These are phyloP conservation scores for Erebia aethiops DNA, from an alignment of 2,888 invertebrate genomes.

Conservation along the genomic window DNA sequence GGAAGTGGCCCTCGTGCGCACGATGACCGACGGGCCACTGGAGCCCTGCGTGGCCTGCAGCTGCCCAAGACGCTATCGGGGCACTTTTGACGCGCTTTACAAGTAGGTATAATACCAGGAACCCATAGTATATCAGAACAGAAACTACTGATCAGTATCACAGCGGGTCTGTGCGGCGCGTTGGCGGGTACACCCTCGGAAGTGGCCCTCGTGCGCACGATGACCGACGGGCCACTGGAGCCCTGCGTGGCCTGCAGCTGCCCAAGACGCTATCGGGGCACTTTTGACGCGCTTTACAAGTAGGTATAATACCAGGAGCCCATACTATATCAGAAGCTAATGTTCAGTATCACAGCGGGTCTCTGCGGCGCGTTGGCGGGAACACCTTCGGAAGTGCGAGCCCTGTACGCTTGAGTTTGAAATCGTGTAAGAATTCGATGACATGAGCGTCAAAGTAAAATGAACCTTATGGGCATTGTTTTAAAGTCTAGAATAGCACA, in stretches of 20 bases:
- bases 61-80: constrained; percentile 92
- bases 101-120: constrained; percentile 43
- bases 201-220: constrained; percentile 96
- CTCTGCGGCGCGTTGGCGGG: constrained; percentile 93
- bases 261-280: constrained; percentile 92
- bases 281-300: constrained; percentile 87
- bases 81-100: constrained; percentile 89
- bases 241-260: constrained; percentile 82
- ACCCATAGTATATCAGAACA: constrained; percentile 85
- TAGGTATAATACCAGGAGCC: constrained; percentile 29
- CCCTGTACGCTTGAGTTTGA: constrained; percentile 95
- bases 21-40: constrained; percentile 94
- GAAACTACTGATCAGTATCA: constrained; percentile 91
- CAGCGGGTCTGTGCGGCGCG: constrained; percentile 91
- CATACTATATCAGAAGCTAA: no score
- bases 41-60: constrained; percentile 69
- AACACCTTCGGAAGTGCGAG: constrained; percentile 97
- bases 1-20: constrained; percentile 95
- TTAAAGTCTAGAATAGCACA: no score
- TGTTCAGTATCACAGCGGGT: constrained; percentile 84
- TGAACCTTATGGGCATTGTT: no score
- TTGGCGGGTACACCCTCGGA: constrained; percentile 98
- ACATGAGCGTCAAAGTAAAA: no score
- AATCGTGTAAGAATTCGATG: no score
- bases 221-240: constrained; percentile 90